Conservation (phyloP, 2,797 vertebrate species). For the Podargus strigoides region DNA sequence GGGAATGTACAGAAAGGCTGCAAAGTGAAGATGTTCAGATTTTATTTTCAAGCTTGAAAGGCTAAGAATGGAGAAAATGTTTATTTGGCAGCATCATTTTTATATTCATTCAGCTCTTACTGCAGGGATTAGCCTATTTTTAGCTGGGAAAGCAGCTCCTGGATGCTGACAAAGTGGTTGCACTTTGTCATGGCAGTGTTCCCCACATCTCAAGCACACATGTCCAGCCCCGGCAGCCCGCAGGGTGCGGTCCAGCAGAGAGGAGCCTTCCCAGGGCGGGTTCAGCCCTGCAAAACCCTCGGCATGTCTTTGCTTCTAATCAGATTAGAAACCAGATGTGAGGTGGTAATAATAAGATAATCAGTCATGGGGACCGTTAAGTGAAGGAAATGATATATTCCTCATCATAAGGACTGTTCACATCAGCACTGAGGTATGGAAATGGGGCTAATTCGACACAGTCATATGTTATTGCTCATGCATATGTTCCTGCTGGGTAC, state of each 20-base stretch:
- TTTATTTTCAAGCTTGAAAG: neutral
- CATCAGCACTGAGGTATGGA: neutral
- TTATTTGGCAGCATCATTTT: neutral
- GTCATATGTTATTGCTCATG: fast-evolving
- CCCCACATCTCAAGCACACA: neutral
- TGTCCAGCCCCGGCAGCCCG: too few relatives aligned
- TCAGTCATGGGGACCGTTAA: neutral
- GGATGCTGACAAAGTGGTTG: neutral
- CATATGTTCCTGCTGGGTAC: neutral
- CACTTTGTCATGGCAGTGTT: fast-evolving
- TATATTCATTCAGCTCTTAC: neutral
- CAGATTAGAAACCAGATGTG: neutral
- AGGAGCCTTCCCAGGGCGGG: fast-evolving
- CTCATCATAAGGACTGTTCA: fast-evolving
- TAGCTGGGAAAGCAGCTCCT: neutral
- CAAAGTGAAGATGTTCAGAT: neutral
- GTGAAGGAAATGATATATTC: neutral
- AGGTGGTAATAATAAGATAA: neutral
- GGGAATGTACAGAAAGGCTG: neutral
- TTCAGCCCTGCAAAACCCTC: neutral
- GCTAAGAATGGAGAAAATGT: neutral
- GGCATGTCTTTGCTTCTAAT: neutral
- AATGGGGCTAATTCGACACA: neutral
- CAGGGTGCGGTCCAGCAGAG: neutral
- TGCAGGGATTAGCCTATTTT: neutral